Evolutionary conservation across 2,888 invertebrate species (phyloP).

Genomic region (Ornithoptera alexandrae): DNA sequence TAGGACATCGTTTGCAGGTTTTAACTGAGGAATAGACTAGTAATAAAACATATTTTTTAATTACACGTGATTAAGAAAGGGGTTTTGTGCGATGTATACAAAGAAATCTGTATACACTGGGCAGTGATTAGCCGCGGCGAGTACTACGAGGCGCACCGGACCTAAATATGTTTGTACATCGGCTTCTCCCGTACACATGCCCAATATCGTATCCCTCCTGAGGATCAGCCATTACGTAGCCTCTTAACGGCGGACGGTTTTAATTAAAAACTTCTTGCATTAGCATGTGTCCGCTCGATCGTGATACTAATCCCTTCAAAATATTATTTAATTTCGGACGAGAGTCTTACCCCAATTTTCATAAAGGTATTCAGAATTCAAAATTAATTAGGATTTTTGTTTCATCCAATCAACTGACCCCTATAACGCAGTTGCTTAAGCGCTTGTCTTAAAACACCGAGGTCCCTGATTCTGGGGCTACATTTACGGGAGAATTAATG

Average conservation of each 20-base stretch:
- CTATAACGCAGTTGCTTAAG: too few relatives aligned
- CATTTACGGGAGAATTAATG: not conserved
- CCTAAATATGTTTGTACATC: constrained; percentile 79
- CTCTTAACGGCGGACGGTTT: constrained; percentile 77
- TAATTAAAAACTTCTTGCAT: constrained; percentile 80
- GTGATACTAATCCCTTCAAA: constrained; percentile 69
- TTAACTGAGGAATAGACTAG: not conserved
- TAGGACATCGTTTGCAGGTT: not conserved
- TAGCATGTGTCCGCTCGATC: constrained; percentile 73
- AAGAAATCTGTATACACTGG: constrained; percentile 53
- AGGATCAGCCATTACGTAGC: constrained; percentile 77
- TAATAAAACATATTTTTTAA: constrained; percentile 31
- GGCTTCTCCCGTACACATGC: constrained; percentile 67
- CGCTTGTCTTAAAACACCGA: too few relatives aligned
- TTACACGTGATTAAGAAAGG: constrained; percentile 57
- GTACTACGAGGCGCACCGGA: constrained; percentile 65
- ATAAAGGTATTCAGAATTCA: constrained; percentile 12
- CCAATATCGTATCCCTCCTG: constrained; percentile 74
- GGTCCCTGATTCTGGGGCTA: too few relatives aligned
- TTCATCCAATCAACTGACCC: too few relatives aligned
- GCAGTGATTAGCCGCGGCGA: constrained; percentile 70
- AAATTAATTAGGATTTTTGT: constrained; percentile 2
- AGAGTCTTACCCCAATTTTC: constrained; percentile 30
- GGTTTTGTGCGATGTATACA: constrained; percentile 63
- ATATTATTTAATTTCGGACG: constrained; percentile 69